phyloP scores from a whole-genome alignment of 2,888 invertebrate species.

The Ptilodon capucinus region DNA sequence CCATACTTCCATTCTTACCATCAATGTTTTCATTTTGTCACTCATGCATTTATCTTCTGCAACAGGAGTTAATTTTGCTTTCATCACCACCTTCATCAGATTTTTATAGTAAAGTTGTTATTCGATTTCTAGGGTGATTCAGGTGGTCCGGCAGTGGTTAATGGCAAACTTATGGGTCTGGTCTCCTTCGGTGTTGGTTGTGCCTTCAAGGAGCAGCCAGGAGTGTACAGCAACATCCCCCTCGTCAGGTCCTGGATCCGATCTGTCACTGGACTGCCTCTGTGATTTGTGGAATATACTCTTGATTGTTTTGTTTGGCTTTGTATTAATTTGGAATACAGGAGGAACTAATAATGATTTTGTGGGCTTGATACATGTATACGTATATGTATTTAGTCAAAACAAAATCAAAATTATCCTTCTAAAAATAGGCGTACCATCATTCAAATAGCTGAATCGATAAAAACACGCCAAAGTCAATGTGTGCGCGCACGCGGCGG shows the following conservation, averaged over 20 bases:
- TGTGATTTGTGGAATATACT: conserved; percentile 33
- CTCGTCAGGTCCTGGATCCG: conserved; percentile 65
- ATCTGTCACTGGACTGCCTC: conserved; percentile 58
- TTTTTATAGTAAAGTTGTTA: no score
- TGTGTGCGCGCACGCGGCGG: conserved; percentile 34
- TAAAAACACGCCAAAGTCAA: conserved; percentile 31
- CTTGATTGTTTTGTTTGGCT: neutral
- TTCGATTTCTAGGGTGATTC: conserved; percentile 73
- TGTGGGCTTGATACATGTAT: no score
- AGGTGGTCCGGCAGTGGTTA: conserved; percentile 77
- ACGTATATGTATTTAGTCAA: no score
- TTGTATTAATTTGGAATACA: neutral
- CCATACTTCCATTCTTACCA: no score
- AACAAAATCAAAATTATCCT: no score
- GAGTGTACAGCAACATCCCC: conserved; percentile 80
- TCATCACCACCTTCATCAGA: no score
- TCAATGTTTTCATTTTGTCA: no score
- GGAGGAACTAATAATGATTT: no score
- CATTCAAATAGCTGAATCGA: neutral
- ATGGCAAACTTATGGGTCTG: conserved; percentile 74
- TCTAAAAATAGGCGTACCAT: neutral
- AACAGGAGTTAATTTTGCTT: no score
- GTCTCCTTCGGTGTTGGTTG: conserved; percentile 84
- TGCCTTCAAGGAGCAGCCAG: conserved; percentile 74
- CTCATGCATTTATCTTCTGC: no score